A percentile compares a stretch with the other conserved stretches of the same genome.
phyloP scores from a whole-genome alignment of 2,113 vertebrate species.

The Isurus oxyrinchus region DNA sequence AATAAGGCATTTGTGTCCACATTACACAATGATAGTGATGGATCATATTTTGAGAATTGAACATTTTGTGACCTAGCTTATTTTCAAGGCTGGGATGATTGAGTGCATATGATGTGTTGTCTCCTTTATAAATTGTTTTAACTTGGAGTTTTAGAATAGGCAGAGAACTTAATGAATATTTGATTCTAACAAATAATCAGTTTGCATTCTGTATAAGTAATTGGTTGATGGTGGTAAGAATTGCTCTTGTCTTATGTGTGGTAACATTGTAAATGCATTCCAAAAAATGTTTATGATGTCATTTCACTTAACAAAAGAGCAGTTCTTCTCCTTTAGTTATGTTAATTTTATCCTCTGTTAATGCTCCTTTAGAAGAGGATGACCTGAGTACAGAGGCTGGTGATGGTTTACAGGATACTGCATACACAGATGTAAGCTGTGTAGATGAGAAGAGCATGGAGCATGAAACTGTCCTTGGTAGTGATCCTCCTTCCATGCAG shows the following conservation, averaged over 20 bases:
- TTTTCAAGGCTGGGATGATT: neutral
- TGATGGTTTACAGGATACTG: neutral
- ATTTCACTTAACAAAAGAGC: neutral
- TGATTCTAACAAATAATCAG: neutral
- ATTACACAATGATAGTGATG: neutral
- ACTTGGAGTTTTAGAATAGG: neutral
- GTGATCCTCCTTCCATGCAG: slow-evolving; percentile 8
- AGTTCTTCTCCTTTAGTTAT: neutral
- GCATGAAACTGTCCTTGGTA: neutral
- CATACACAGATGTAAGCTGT: neutral
- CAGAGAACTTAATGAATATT: neutral
- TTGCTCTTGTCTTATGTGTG: neutral
- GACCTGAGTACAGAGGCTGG: neutral
- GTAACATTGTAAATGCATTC: neutral
- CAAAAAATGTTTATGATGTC: neutral
- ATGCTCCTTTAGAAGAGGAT: neutral
- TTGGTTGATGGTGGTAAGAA: neutral
- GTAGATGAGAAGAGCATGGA: neutral
- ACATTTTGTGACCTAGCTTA: neutral
- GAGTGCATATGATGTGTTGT: neutral
- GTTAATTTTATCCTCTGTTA: neutral
- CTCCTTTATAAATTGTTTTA: neutral
- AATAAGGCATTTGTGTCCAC: neutral
- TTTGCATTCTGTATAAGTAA: neutral
- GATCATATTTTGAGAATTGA: neutral